Evolutionary conservation across 2,797 vertebrate species (phyloP), one percentile per base, ranked within the genome.

Genomic region (Chaetophractus vellerosus): DNA sequence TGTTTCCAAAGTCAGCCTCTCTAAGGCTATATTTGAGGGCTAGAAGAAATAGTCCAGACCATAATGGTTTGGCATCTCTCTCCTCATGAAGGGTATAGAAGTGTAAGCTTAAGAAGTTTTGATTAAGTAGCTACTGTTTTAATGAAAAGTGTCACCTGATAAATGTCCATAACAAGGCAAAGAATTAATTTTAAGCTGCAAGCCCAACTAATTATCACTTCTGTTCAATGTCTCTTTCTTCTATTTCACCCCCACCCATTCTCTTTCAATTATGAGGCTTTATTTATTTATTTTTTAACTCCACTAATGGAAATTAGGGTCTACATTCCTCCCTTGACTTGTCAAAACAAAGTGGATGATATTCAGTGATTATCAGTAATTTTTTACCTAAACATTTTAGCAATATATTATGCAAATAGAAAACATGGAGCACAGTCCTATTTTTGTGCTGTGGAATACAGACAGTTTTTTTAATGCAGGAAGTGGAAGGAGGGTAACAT

Each of bases 1-100:
- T 88, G 87, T 85, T 88, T 96, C 91, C 79, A 84, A 95, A 96
- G 72, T 68, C 94, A 92, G 95, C 91, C 91, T 96, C 87, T 94
- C 38, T 31, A 66, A 91, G 91, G 94, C 84, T 97, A 91, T 97
- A 96, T 95, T 97, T 97, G 96, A 96, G 91, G 85, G 69, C 92
- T 96, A 72, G 80, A 93, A 96, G 96, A 91, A 94, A 97, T 57
- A 85, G 59, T 95, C 94, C 93, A 91, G 96, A 95, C 97, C 97
- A 96, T 85, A 85, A 45, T 92, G 93, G 93, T 92, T 91, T 97
- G 97, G 97, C 95, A 48, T 82, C 15, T 1, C 2, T 68, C 50
- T 71, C 64, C 50, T 72, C 79, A 50, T 3, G 19, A 45, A 83
- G 94, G 92, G 74, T 63, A 80, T 48, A 59, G 94, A 86, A 45